These are phyloP conservation scores for Acleris cristana DNA, from an alignment of 2,888 invertebrate species.

Conservation along the genomic window DNA sequence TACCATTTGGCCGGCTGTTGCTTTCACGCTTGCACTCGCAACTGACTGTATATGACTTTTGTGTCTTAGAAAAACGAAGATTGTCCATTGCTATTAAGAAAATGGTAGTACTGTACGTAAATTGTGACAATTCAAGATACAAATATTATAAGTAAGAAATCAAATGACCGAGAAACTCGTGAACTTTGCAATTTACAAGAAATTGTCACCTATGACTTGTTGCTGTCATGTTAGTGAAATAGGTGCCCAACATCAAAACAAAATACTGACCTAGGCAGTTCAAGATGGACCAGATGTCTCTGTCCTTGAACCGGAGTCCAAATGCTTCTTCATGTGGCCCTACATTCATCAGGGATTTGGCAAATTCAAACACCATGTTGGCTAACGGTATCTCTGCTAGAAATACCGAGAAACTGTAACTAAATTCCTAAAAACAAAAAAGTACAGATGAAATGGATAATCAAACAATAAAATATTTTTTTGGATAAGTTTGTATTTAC, in stretches of 20 bases:
- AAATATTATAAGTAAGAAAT: no score
- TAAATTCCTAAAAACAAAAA: conserved; percentile 72
- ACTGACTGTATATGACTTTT: no score
- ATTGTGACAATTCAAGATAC: no score
- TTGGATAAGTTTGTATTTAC: no score
- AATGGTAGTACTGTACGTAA: no score
- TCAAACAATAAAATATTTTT: background rate
- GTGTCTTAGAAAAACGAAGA: no score
- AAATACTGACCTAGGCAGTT: conserved; percentile 67
- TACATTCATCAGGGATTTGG: conserved; percentile 57
- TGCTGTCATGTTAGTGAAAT: background rate
- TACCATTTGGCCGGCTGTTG: no score
- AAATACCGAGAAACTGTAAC: conserved; percentile 84
- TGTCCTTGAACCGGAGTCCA: conserved; percentile 65
- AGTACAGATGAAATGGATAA: background rate
- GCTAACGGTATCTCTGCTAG: conserved; percentile 83
- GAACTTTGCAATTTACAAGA: no score
- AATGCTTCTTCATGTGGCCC: conserved; percentile 46
- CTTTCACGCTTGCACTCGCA: no score
- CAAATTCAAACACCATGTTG: conserved; percentile 78
- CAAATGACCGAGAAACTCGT: no score
- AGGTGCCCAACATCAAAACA: background rate
- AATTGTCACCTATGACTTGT: no score
- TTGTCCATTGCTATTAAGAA: no score
- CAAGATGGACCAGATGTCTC: conserved; percentile 78